phyloP scores from a whole-genome alignment of 2,113 vertebrate genomes.

The Ailuropoda melanoleuca region DNA sequence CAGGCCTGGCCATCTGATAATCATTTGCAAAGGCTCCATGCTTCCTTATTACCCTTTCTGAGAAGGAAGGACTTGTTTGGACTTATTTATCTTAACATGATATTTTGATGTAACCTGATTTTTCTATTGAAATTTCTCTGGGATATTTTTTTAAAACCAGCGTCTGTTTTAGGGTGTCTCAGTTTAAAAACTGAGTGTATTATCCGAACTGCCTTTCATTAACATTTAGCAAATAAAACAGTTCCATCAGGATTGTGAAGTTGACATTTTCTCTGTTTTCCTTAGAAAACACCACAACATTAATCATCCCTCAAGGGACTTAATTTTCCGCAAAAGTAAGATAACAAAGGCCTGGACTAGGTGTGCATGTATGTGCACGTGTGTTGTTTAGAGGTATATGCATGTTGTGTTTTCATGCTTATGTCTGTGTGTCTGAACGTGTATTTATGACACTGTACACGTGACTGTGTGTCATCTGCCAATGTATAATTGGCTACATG shows the following conservation, averaged over 20 bases:
- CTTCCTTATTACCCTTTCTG: slow-evolving; percentile 19
- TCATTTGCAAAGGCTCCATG: background rate
- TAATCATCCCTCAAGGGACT: slow-evolving; percentile 38
- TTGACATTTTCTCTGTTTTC: slow-evolving; percentile 72
- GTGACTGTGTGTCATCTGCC: background rate
- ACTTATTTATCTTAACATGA: slow-evolving; percentile 16
- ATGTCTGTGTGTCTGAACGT: background rate
- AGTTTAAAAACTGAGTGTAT: slow-evolving; percentile 6
- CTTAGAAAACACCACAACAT: slow-evolving; percentile 48
- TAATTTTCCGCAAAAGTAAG: background rate
- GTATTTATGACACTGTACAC: background rate
- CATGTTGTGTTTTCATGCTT: background rate
- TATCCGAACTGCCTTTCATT: slow-evolving; percentile 55
- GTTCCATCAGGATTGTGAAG: background rate
- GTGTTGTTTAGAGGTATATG: background rate
- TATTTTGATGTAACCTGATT: background rate
- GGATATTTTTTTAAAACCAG: background rate
- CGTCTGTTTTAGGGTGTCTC: background rate
- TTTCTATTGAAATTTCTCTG: slow-evolving; percentile 44
- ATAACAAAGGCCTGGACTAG: background rate
- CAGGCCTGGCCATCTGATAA: slow-evolving; percentile 52
- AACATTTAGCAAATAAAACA: slow-evolving; percentile 63
- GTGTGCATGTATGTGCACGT: background rate
- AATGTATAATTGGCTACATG: background rate
- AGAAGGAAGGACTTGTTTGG: background rate